Evolutionary conservation across 1,140 invertebrate genomes (phyloP).

Genomic region (Phenacoccus solenopsis): DNA sequence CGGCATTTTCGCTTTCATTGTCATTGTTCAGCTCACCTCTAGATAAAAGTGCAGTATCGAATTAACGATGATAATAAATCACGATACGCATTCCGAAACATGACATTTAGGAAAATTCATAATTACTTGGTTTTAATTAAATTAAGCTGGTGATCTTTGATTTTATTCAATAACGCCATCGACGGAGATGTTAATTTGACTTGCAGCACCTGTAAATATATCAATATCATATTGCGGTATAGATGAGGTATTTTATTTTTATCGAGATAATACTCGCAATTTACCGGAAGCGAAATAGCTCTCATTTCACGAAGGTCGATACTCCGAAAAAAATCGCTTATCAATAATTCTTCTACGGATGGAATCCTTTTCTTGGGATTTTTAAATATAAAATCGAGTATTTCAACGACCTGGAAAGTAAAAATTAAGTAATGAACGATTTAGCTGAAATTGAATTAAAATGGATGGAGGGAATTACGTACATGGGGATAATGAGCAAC

Average conservation of each 20-base stretch:
- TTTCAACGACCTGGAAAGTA: slow-evolving; percentile 51
- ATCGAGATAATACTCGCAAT: slow-evolving; percentile 19
- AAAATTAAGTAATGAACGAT: background rate
- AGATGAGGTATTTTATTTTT: background rate
- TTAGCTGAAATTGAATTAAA: too few relatives aligned
- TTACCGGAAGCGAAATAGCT: slow-evolving; percentile 41
- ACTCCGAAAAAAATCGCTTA: slow-evolving; percentile 71
- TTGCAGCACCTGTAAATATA: slow-evolving; percentile 27
- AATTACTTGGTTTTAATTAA: slow-evolving; percentile 22
- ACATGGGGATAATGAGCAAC: slow-evolving; percentile 62
- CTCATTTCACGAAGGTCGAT: slow-evolving; percentile 77
- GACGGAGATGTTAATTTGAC: slow-evolving; percentile 25
- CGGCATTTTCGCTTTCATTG: background rate
- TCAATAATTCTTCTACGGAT: slow-evolving; percentile 59
- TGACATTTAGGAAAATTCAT: background rate
- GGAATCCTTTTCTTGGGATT: slow-evolving; percentile 47
- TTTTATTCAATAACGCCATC: slow-evolving; percentile 25
- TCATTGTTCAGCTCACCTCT: background rate
- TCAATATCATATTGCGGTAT: background rate
- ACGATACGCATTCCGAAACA: too few relatives aligned
- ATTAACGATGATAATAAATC: too few relatives aligned
- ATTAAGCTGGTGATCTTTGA: slow-evolving; percentile 25
- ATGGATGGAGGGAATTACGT: slow-evolving; percentile 22
- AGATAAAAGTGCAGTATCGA: too few relatives aligned
- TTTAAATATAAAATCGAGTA: slow-evolving; percentile 69